Base-by-base conservation (phyloP, 2,113 vertebrate species). In the Morone chrysops region DNA sequence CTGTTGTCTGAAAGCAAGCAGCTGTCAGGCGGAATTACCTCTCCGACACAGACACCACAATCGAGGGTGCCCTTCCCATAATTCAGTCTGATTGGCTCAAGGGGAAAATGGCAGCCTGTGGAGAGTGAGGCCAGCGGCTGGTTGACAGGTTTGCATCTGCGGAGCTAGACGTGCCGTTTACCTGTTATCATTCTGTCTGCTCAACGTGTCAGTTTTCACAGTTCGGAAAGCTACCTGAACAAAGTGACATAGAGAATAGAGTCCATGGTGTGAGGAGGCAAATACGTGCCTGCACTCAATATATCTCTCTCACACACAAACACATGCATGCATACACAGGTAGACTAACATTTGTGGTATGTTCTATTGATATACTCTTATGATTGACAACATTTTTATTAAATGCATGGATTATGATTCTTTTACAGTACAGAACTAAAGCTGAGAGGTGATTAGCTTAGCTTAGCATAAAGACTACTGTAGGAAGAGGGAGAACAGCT, bases 51-150 rank as follows among this genome's bases (percentile, higher is more conserved):
- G 91, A 92, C 94, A 94, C 94, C 90, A 89, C 93, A 93, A 94
- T 92, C 90, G 87, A 94, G 91, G 90, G 91, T 84, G 88, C 91
- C 91, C 92, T 92, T 92, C 90, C 93, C 89, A 92, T 94, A 94
- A 94, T 93, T 94, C 93, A 94, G 89, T 91, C 86, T 94, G 94
- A 95, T 94, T 93, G 92, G 92, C 92, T 93, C 89, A 94, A 94
- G 93, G 92, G 92, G 93, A 90, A 95, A 93, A 95, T 94, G 91
- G 93, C 92, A 93, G 93, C 87, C 90, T 86, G 92, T 53, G 79
- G 89, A 87, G 91, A 93, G 92, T 56, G 91, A 91, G 87, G 92
- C 91, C 85, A 89, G 89, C 84, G 85, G 75, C 87, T 73, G 84
- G 48, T 79, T 93, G 94, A 94, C 93, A 92, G 91, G 89, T 92